Base-by-base conservation (phyloP, 2,888 invertebrate species). In the Molorchus minor region DNA sequence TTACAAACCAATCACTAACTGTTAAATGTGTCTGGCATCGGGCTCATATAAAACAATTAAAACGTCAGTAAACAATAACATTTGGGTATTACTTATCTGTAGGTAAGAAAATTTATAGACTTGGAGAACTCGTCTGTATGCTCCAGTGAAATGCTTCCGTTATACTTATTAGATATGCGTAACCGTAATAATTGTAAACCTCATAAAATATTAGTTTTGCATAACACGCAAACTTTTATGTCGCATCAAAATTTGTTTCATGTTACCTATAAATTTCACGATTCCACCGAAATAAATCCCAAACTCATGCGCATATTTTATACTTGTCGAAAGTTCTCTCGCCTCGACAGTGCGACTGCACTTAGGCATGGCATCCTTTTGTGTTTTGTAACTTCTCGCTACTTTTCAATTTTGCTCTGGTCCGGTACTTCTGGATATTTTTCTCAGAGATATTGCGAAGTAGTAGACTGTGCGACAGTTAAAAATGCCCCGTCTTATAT, bases 261-360 rank as follows among this genome's bases (percentile, higher is more conserved):
- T 17, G 38, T 38, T 49, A 38, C 38, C 49, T 49, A 29, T 17
- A 49, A 49, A 49, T 49, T 49, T 49, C 29, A 5, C 49, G 25
- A 3, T 12, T 49, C 16, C 38, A 29, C 52, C 40, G 25, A 51
- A 46, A 56, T 57, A 54, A 59, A 52, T 59, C 46, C 40, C 30
- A 54, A 59, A 59, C 62, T 59, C 45, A 54, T 59, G 62, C 68
- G 66, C 63, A 68, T 68, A 66, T 65, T 67, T 67, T 67, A 67
- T 61, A 46, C 55, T 56, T 61, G 55, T 56, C 51, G 58, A 58
- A 65, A 69, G 60, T 69, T 69, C 62, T 56, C 57, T 56, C 61
- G 64, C 62, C 56, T 61, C 60, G 56, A 44, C 45, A 54, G 58
- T 57, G 58, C 56, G 49, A 58, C 46, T 55, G 65, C 64, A 67